Base-by-base conservation (phyloP, 2,888 invertebrate species). In the Beris morrisii region DNA sequence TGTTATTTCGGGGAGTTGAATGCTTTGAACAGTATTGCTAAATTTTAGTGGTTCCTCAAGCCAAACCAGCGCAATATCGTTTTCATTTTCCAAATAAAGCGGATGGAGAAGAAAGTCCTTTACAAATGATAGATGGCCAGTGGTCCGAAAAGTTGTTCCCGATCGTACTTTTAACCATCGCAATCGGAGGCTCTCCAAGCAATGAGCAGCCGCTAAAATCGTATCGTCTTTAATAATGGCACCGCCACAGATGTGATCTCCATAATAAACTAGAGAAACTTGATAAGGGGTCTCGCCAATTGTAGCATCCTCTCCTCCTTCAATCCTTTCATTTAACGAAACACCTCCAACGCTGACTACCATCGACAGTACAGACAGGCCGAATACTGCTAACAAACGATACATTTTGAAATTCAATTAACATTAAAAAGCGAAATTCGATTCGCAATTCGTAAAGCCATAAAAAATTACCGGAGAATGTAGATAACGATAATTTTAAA, bases 151-250 rank as follows among this genome's bases (percentile, higher is more conserved):
- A 7, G 52, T 52, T 11, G 44, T 52, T 12, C 53, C 53, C 22
- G 52, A 50, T 22, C 63, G 63, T 15, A 63, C 53, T 63, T 63
- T 63, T 7, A 50, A 38, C 32, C 50, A 5, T 7, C 63, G 53
- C 43, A 53, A 7, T 43, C 52, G 7, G 13, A 53, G 11, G 32
- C 55, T 44, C 11, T 44, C 12, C 5, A 72, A 46, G 48, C 72
- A 73, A 67, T 72, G 71, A 7, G 71, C 72, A 6, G 72, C 70
- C 13, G 73, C 73, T 50, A 74, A 46, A 46, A 74, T 69, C 66
- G 69, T 72, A 32, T 70, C 65, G 7, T 70, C 57, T 61, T 70
- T 71, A 12, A 74, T 4, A 6, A 74, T 70, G 11, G 64, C 66
- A 58, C 69, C 72, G 13, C 72, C 71, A 45, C 72, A 72, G 7